Conservation (phyloP, 1,140 invertebrate species). For the Heliconius congener region DNA sequence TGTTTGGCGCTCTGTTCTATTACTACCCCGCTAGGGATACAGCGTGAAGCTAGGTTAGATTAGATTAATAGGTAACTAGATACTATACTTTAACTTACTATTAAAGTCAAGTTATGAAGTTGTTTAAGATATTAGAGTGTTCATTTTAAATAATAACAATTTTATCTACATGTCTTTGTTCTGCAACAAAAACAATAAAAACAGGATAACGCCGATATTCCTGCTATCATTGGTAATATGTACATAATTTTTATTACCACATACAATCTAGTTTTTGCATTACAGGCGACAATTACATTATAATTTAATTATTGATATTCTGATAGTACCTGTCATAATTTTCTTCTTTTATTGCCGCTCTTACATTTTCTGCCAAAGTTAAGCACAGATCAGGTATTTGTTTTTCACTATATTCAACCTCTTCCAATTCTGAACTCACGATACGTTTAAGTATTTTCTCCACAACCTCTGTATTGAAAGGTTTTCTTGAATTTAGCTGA, state of each 20-base stretch:
- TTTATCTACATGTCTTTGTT: slow-evolving; percentile 27
- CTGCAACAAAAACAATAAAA: slow-evolving; percentile 49
- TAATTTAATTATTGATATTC: background rate
- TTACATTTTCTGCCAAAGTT: slow-evolving; percentile 65
- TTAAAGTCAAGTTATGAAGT: background rate
- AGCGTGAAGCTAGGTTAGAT: no score
- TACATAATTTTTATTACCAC: slow-evolving; percentile 46
- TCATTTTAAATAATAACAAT: background rate
- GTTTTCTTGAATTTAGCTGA: slow-evolving; percentile 65
- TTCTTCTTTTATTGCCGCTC: slow-evolving; percentile 72
- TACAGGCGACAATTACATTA: background rate
- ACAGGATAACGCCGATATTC: slow-evolving; percentile 41
- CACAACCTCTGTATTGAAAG: slow-evolving; percentile 66
- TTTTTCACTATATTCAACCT: slow-evolving; percentile 76
- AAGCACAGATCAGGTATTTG: slow-evolving; percentile 67
- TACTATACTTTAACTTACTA: background rate
- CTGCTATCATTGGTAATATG: slow-evolving; percentile 54
- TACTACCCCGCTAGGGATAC: no score
- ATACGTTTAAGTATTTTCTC: slow-evolving; percentile 64
- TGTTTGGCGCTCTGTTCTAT: no score
- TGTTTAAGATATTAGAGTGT: background rate
- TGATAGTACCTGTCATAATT: slow-evolving; percentile 72
- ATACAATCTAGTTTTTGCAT: background rate
- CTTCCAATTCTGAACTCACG: slow-evolving; percentile 68
- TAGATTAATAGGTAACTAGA: no score